Percentiles rank a stretch among this genome's conserved stretches.
These are phyloP conservation scores for Xylota sylvarum DNA, from an alignment of 2,888 invertebrate species.

Conservation along the genomic window DNA sequence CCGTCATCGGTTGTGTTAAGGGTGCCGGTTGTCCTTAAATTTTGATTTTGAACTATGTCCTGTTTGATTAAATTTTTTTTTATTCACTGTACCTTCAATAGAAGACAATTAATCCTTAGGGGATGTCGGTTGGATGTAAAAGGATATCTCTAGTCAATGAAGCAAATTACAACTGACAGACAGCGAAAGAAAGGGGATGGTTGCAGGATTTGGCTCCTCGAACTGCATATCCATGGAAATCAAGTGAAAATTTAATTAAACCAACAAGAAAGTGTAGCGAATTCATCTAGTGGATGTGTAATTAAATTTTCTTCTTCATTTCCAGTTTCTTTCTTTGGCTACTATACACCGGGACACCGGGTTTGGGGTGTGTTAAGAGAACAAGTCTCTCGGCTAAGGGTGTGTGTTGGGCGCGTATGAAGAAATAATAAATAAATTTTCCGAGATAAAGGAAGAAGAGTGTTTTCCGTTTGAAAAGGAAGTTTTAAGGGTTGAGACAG, in stretches of 20 bases:
- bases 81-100: not conserved
- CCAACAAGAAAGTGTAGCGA: conserved; percentile 61
- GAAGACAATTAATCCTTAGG: conserved; percentile 23
- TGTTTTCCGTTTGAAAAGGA: conserved; percentile 18
- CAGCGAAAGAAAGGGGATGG: not conserved
- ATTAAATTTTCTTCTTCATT: conserved; percentile 68
- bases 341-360: conserved; percentile 3
- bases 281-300: conserved; percentile 51
- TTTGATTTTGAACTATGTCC: conserved; percentile 23
- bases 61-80: conserved; percentile 48
- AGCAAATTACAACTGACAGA: conserved; percentile 53
- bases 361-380: not conserved
- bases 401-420: not conserved
- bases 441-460: conserved; percentile 22
- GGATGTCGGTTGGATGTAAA: conserved; percentile 31
- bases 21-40: not conserved
- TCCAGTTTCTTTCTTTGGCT: conserved; percentile 39
- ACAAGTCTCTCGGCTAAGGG: conserved; percentile 13
- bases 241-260: conserved; percentile 63
- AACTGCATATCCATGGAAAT: conserved; percentile 56
- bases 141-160: conserved; percentile 48
- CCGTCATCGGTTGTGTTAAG: not conserved
- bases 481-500: conserved; percentile 18
- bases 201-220: conserved; percentile 43
- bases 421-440: conserved; percentile 59